Conservation (phyloP, 2,797 vertebrate species). For the Clarias laeviceps region DNA sequence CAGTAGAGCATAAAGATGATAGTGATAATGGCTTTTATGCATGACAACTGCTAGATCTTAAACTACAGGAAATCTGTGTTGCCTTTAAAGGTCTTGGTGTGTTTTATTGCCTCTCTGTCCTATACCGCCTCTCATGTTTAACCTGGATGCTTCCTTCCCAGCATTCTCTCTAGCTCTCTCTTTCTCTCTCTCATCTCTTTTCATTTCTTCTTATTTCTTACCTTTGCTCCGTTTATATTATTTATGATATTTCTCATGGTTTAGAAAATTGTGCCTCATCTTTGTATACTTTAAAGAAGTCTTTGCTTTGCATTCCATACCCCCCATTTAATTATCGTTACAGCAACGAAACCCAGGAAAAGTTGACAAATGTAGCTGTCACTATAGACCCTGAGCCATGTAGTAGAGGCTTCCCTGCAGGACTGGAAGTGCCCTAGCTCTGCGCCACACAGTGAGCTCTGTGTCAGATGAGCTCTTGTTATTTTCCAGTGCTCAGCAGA, state of each 20-base stretch:
- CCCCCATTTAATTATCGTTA: conserved; percentile 23
- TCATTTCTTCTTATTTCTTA: neutral
- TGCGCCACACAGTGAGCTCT: conserved; percentile 51
- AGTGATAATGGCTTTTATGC: neutral
- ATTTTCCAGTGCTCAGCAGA: conserved; percentile 63
- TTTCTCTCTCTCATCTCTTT: too few species aligned
- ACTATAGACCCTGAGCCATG: conserved; percentile 33
- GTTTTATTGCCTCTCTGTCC: conserved; percentile 25
- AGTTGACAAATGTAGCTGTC: conserved; percentile 42
- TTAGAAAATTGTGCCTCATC: conserved; percentile 23
- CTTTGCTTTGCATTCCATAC: conserved; percentile 26
- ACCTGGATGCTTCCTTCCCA: conserved; percentile 25
- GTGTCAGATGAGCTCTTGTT: conserved; percentile 73
- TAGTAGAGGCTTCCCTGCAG: conserved; percentile 41
- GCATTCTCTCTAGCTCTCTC: neutral
- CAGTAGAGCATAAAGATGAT: neutral
- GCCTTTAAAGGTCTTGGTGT: neutral
- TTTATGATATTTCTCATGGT: neutral
- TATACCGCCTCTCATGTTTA: conserved; percentile 33
- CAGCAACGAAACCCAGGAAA: conserved; percentile 15
- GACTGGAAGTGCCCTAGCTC: conserved; percentile 51
- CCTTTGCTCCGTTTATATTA: neutral
- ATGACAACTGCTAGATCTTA: neutral
- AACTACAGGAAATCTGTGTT: neutral
- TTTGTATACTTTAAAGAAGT: conserved; percentile 26